Evolutionary conservation across 2,888 invertebrate species (phyloP).

Genomic region (Auanema freiburgensis): DNA sequence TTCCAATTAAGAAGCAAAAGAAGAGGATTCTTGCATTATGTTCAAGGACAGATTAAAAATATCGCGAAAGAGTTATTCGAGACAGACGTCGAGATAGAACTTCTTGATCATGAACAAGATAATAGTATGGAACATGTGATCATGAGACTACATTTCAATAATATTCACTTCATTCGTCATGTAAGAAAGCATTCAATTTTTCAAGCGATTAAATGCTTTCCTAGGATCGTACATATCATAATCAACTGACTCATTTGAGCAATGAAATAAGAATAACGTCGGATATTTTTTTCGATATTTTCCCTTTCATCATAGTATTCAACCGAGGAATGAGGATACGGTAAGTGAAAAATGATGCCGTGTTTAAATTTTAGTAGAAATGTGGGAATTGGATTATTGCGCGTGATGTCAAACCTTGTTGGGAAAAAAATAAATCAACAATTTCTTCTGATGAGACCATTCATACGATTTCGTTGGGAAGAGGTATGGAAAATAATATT

Average conservation of each 20-base stretch:
- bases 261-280: constrained; percentile 54
- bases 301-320: constrained; percentile 96
- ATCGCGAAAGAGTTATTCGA: constrained; percentile 77
- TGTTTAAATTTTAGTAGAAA: constrained; percentile 72
- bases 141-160: constrained; percentile 90
- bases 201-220: background rate
- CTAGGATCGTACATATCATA: constrained; percentile 27
- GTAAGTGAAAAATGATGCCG: constrained; percentile 27
- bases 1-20: constrained; percentile 75
- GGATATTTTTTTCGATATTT: constrained; percentile 89
- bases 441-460: constrained; percentile 86
- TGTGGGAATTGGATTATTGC: constrained; percentile 83
- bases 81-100: constrained; percentile 87
- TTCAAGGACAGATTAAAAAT: constrained; percentile 73
- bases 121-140: constrained; percentile 91
- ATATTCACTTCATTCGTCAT: constrained; percentile 71
- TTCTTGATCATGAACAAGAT: constrained; percentile 82
- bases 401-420: constrained; percentile 81
- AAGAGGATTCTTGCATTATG: constrained; percentile 90
- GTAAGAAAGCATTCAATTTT: background rate
- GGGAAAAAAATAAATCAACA: constrained; percentile 87
- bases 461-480: constrained; percentile 90
- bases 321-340: constrained; percentile 71
- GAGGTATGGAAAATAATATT: constrained; percentile 72
- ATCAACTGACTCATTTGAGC: constrained; percentile 29